Conservation (phyloP, 2,113 vertebrate species). For the Lepisosteus oculatus region DNA sequence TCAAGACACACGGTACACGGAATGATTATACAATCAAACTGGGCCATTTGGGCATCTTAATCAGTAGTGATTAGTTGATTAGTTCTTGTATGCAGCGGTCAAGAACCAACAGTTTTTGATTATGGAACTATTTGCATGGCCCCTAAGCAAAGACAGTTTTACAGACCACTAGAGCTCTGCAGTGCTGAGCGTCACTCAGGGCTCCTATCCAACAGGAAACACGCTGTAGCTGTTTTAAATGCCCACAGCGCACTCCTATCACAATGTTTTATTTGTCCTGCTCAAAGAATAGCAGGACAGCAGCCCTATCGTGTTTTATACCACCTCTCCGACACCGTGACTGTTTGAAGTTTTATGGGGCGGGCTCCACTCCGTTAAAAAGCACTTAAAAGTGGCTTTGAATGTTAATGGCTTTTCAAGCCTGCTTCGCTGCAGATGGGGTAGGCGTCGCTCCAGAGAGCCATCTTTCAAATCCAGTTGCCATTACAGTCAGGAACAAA, state of each 20-base stretch:
- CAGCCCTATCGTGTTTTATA: slow-evolving; percentile 9
- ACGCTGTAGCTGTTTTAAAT: not conserved
- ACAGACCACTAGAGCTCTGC: too few species aligned
- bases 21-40: too few species aligned
- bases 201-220: not conserved
- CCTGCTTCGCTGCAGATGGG: slow-evolving; percentile 44
- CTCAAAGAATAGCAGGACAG: slow-evolving; percentile 6
- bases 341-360: slow-evolving; percentile 58
- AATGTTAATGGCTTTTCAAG: slow-evolving; percentile 65
- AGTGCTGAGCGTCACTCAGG: too few species aligned
- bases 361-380: slow-evolving; percentile 51
- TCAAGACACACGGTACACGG: too few species aligned
- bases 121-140: too few species aligned
- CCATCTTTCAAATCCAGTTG: too few species aligned
- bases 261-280: not conserved
- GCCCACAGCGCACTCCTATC: not conserved
- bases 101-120: too few species aligned
- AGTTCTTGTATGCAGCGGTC: too few species aligned
- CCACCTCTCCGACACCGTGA: slow-evolving; percentile 26
- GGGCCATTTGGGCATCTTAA: too few species aligned
- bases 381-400: slow-evolving; percentile 55
- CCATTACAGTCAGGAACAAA: too few species aligned
- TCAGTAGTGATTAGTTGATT: too few species aligned
- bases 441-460: slow-evolving; percentile 30
- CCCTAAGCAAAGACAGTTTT: too few species aligned